Percentiles rank a stretch among this genome's conserved stretches.
Conservation (phyloP, 1,140 invertebrate genomes). For the Saxidomus purpurata region DNA sequence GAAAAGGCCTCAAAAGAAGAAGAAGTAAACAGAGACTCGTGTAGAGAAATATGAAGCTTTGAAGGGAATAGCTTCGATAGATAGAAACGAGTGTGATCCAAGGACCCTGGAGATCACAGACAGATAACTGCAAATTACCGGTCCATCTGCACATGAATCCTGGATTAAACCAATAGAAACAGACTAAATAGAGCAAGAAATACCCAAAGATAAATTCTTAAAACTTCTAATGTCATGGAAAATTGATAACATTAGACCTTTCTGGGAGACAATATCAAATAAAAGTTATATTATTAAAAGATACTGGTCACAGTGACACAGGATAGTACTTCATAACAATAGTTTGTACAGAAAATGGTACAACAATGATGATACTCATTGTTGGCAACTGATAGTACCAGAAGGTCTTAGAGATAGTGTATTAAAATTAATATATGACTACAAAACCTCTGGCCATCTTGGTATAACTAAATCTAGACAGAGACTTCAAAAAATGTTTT, state of each 20-base stretch:
- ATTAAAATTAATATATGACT: background rate
- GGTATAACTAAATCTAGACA: background rate
- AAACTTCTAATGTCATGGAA: background rate
- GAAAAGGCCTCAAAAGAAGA: background rate
- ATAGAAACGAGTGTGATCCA: background rate
- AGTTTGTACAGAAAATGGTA: background rate
- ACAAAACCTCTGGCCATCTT: background rate
- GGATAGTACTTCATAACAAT: background rate
- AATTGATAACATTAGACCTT: background rate
- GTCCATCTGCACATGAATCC: background rate
- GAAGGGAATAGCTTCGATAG: background rate
- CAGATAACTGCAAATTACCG: background rate
- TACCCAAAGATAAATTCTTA: background rate
- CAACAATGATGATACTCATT: background rate
- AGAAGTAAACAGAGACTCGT: too few relatives aligned
- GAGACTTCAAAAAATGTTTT: background rate
- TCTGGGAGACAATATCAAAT: background rate
- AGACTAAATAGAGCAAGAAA: background rate
- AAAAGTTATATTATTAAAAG: background rate
- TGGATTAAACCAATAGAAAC: background rate
- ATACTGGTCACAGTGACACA: background rate
- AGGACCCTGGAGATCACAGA: background rate
- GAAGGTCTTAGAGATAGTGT: background rate
- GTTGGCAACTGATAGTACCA: background rate
- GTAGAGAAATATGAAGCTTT: background rate